Base-by-base conservation (phyloP, 2,113 vertebrate genomes). In the Lophura nycthemera region DNA sequence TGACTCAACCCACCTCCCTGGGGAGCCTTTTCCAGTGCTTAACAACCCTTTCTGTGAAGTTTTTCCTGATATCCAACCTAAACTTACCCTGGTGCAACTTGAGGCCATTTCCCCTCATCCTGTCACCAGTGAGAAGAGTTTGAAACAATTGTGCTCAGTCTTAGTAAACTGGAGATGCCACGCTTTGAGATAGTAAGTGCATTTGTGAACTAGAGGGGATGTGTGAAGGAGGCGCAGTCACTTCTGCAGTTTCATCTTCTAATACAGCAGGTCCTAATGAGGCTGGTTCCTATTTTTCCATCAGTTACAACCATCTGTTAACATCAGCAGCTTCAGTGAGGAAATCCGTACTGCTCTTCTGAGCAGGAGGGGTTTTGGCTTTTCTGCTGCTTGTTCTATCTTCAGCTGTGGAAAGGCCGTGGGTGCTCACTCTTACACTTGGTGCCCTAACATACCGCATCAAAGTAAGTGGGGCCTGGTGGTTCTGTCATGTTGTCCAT, bases 151-250 rank as follows among this genome's bases (percentile, higher is more conserved):
- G 29, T 42, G 32, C 74, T 70, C 16, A 3, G 65, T 87, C 76
- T 5, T 11, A 80, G 36, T 85, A 85, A 92, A 92, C 85, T 76
- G 69, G 90, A 79, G 74, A 90, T 95, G 87, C 79, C 50, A 83
- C 64, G 95, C 93, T 80, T 88, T 20, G n/a, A 54, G 50, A 59
- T 87, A 88, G 94, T 76, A 83, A 45, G 85, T 87, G 81, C 75
- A 89, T 92, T 85, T 96, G 79, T 77, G 69, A 72, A 72, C 73
- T 8, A 56, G 52, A 89, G 85, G 32, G 57, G 75, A 8, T 13
- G 91, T 89, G 88, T 92, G 94, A 95, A 92, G 50, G 74, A 67
- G 82, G 79, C 75, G 85, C 80, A 77, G 60, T 63, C 60, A 66
- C 50, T 42, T 82, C 88, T 29, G 22, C 3, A 14, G 88, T 56